These are phyloP conservation scores for Pseudococcus longispinus DNA, from an alignment of 2,888 invertebrate species.

Conservation along the genomic window DNA sequence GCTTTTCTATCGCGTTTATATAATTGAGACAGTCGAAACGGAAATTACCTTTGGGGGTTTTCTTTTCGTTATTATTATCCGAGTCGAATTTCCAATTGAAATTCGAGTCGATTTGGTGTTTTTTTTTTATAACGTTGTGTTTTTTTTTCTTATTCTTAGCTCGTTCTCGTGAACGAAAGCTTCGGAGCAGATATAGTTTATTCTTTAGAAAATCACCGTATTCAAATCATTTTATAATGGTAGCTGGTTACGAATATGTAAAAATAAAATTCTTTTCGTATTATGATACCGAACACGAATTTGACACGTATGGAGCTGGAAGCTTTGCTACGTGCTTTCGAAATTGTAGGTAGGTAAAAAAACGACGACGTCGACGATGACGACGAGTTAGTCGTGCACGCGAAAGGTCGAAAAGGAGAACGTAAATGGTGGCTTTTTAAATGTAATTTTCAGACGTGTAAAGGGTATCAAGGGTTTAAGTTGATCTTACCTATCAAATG, in stretches of 20 bases:
- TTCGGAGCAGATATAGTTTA: not conserved
- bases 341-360: not conserved
- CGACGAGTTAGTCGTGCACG: not conserved
- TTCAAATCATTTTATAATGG: constrained; percentile 7
- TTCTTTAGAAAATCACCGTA: constrained; percentile 22
- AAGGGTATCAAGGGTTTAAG: constrained; percentile 8
- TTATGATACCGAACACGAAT: constrained; percentile 2
- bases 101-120: not conserved
- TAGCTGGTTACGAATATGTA: not conserved
- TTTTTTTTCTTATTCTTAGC: not conserved
- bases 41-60: not conserved
- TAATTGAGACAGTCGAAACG: constrained; percentile 1
- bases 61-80: not conserved
- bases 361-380: too few species aligned
- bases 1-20: not conserved
- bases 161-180: not conserved
- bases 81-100: not conserved
- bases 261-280: constrained; percentile 6
- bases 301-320: not conserved
- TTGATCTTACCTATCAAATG: constrained; percentile 18
- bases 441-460: constrained; percentile 12
- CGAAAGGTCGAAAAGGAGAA: not conserved
- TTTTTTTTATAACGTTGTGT: not conserved
- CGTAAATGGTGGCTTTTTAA: constrained; percentile 6
- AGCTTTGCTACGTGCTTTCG: constrained; percentile 12